Evolutionary conservation across 2,797 vertebrate genomes (phyloP).

Genomic region (Mycteria americana): DNA sequence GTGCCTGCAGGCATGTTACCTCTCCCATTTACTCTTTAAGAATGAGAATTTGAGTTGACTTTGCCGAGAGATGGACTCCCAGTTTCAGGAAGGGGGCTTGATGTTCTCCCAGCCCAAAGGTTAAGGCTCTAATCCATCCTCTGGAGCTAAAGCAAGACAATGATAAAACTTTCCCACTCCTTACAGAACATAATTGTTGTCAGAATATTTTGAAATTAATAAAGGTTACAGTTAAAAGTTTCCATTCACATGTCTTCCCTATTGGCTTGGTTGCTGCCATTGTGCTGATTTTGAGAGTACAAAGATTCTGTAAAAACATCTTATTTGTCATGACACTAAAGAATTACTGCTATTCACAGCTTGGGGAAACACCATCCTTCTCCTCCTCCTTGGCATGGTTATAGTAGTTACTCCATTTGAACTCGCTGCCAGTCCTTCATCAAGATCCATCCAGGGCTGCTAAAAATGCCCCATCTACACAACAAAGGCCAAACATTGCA

Average conservation of each 20-base stretch:
- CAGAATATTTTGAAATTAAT: background rate
- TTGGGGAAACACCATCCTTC: background rate
- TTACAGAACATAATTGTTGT: conserved; percentile 5
- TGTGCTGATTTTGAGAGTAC: background rate
- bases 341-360: background rate
- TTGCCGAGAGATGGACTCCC: background rate
- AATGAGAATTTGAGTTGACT: background rate
- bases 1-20: background rate
- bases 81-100: conserved; percentile 23
- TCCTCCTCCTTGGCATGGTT: background rate
- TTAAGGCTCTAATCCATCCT: conserved; percentile 34
- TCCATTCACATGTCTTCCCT: conserved; percentile 1
- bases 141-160: conserved; percentile 1
- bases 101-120: background rate
- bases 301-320: background rate
- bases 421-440: background rate
- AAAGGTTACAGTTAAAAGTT: background rate
- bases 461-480: background rate
- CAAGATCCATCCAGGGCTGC: background rate
- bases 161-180: background rate
- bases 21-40: background rate
- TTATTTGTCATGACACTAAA: background rate
- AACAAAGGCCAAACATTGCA: background rate
- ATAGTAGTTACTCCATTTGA: background rate
- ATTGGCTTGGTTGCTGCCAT: background rate